These are phyloP conservation scores for Listronotus oregonensis DNA, from an alignment of 1,140 invertebrate species.

Conservation along the genomic window DNA sequence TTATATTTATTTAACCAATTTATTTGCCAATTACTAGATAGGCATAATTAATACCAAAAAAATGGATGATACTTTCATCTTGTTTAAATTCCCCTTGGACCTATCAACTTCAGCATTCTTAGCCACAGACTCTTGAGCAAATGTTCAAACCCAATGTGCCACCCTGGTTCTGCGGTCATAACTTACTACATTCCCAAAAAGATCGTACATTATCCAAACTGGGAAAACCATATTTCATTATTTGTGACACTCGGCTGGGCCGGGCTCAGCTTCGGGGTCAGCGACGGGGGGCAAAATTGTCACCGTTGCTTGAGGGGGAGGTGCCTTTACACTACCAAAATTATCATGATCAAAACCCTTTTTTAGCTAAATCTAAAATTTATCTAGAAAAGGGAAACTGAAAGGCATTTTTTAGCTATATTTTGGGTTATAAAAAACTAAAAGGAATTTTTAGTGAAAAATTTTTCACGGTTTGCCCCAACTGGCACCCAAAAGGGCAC, in stretches of 20 bases:
- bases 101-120: conserved; percentile 75
- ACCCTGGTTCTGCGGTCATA: conserved; percentile 90
- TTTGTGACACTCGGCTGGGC: conserved; percentile 66
- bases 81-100: conserved; percentile 83
- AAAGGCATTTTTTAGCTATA: too few species aligned
- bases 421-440: too few species aligned
- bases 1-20: too few species aligned
- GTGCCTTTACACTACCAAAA: conserved; percentile 7
- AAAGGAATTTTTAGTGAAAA: too few species aligned
- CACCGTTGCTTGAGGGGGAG: conserved; percentile 5
- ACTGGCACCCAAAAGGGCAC: too few species aligned
- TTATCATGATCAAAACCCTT: too few species aligned
- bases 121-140: conserved; percentile 75
- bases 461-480: too few species aligned
- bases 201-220: conserved; percentile 86
- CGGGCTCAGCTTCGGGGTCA: background rate
- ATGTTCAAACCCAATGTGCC: conserved; percentile 97
- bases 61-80: conserved; percentile 87
- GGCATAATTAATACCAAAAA: too few species aligned
- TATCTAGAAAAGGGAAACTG: too few species aligned
- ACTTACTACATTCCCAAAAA: conserved; percentile 88
- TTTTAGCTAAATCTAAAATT: too few species aligned
- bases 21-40: too few species aligned
- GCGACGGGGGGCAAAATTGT: background rate
- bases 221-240: conserved; percentile 95